These are phyloP conservation scores for Strigops habroptila DNA, from an alignment of 2,113 vertebrate species.

Conservation along the genomic window DNA sequence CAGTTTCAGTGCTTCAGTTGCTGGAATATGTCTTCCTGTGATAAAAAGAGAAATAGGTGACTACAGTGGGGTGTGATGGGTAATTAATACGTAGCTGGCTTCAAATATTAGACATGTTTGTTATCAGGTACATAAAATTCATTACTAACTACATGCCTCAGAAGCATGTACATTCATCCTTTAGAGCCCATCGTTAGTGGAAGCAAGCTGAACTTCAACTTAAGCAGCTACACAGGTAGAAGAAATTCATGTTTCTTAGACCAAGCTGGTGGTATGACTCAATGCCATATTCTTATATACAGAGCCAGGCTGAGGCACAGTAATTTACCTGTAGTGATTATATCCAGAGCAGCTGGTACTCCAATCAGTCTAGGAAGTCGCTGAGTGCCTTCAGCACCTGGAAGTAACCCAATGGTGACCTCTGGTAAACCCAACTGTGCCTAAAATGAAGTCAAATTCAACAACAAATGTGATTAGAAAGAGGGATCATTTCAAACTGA, in stretches of 20 bases:
- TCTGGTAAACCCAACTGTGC: conserved; percentile 86
- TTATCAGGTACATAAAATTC: neutral
- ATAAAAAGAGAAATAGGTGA: neutral
- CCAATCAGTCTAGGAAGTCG: conserved; percentile 89
- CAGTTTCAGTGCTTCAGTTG: conserved; percentile 84
- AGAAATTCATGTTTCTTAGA: neutral
- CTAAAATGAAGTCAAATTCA: conserved; percentile 62
- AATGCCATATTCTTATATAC: neutral
- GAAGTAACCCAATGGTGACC: conserved; percentile 87
- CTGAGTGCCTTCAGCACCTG: conserved; percentile 86
- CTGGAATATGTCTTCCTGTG: conserved; percentile 82
- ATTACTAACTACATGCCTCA: neutral
- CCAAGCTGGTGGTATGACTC: neutral
- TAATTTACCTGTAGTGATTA: conserved; percentile 87
- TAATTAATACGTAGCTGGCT: neutral
- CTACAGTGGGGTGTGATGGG: neutral
- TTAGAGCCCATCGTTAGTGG: neutral
- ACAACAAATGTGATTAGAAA: neutral
- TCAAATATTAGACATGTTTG: neutral
- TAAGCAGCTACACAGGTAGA: neutral
- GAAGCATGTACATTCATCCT: neutral
- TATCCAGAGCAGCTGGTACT: conserved; percentile 83
- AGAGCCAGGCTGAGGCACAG: neutral
- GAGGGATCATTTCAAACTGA: neutral
- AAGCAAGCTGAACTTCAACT: neutral